A percentile compares a stretch with the other conserved stretches of the same genome.
These are phyloP conservation scores for Platynereis dumerilii DNA, from an alignment of 2,888 invertebrate genomes.

Conservation along the genomic window DNA sequence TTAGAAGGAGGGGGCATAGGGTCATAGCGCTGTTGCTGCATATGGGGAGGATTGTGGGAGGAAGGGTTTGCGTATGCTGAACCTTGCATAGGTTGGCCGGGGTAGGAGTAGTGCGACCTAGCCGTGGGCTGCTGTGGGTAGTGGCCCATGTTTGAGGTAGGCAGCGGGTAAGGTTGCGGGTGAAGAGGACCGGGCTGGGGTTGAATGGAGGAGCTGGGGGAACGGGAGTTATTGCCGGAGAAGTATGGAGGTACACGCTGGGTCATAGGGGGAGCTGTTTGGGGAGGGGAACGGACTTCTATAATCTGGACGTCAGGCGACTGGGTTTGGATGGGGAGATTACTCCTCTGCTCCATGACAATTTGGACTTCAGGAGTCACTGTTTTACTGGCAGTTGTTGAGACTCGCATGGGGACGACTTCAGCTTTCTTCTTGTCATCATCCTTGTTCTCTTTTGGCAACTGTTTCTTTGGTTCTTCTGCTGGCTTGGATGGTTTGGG, in stretches of 20 bases:
- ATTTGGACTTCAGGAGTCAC: constrained; percentile 16
- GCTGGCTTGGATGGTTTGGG: background rate
- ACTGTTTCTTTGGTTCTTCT: constrained; percentile 1
- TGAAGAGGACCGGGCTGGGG: too few species aligned
- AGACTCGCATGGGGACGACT: constrained; percentile 4
- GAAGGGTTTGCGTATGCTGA: background rate
- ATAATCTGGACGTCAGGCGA: constrained; percentile 34
- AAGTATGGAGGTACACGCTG: background rate
- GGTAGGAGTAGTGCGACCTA: too few species aligned
- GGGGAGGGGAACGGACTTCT: constrained; percentile 23
- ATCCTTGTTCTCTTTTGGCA: background rate
- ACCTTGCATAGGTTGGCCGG: too few species aligned
- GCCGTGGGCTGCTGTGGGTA: constrained; percentile 1
- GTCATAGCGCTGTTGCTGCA: background rate
- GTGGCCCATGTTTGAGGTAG: background rate
- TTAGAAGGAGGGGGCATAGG: background rate
- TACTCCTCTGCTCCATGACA: background rate
- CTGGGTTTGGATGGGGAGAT: constrained; percentile 2
- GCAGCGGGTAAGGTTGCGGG: background rate
- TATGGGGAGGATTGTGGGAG: background rate
- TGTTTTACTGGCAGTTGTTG: background rate
- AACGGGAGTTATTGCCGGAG: background rate
- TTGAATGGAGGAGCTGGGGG: too few species aligned
- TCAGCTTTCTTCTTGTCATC: constrained; percentile 6
- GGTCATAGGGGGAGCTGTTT: background rate